Percentiles rank a stretch among this genome's conserved stretches.
Evolutionary conservation across 2,888 invertebrate genomes (phyloP).

Genomic region (Aporophyla lueneburgensis): DNA sequence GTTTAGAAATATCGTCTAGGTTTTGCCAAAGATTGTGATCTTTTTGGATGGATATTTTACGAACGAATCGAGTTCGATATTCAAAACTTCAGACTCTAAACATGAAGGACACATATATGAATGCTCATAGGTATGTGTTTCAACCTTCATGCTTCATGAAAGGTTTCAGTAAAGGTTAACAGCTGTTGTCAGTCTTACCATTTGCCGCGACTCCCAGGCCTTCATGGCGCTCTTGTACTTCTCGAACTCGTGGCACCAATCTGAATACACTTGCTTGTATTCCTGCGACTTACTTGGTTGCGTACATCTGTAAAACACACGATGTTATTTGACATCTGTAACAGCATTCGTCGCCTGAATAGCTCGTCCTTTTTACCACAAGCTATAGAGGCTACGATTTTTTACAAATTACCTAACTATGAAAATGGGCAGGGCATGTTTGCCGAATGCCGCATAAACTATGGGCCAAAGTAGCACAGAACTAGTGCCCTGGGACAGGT

Average conservation of each 20-base stretch:
- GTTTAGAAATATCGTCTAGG: constrained; percentile 9
- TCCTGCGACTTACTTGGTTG: constrained; percentile 91
- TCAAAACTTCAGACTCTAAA: neutral
- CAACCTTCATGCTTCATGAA: neutral
- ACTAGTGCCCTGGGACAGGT: no score
- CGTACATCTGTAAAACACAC: constrained; percentile 84
- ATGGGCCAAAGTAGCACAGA: no score
- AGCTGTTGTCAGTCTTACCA: constrained; percentile 81
- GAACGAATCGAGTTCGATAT: neutral
- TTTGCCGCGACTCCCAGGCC: constrained; percentile 92
- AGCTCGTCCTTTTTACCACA: no score
- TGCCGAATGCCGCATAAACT: no score
- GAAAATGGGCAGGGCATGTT: no score
- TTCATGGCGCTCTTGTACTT: constrained; percentile 93
- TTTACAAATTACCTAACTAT: no score
- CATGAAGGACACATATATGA: neutral
- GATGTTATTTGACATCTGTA: neutral
- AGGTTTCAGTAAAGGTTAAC: neutral
- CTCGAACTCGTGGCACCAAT: constrained; percentile 94
- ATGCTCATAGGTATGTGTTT: neutral
- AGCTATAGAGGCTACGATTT: no score
- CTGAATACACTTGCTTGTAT: constrained; percentile 92
- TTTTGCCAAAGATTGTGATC: neutral
- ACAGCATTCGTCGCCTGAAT: neutral
- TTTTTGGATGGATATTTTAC: constrained; percentile 3